Percentiles rank a stretch among this genome's conserved stretches.
phyloP scores from a whole-genome alignment of 2,888 invertebrate genomes.

The Conus canariensis region DNA sequence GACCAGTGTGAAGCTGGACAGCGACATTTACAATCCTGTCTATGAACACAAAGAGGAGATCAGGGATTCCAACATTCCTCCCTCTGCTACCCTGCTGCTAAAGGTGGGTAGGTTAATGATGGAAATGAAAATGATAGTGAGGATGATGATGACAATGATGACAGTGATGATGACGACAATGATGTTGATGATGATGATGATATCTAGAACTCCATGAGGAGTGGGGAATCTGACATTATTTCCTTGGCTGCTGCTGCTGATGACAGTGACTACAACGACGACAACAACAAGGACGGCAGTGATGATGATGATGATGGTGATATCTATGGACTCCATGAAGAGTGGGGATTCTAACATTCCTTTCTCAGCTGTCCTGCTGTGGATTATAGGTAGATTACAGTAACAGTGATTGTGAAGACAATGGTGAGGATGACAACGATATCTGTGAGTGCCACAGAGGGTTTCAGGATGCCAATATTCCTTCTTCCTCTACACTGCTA shows the following conservation, averaged over 20 bases:
- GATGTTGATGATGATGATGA: not conserved
- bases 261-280: too few species aligned
- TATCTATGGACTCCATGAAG: too few species aligned
- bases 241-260: too few species aligned
- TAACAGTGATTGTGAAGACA: not conserved
- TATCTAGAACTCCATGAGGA: too few species aligned
- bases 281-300: too few species aligned
- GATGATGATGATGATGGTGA: too few species aligned
- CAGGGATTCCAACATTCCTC: slow-evolving; percentile 73
- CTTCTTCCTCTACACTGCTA: too few species aligned
- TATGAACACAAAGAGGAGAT: slow-evolving; percentile 74
- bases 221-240: too few species aligned
- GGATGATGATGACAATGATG: not conserved
- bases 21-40: slow-evolving; percentile 76
- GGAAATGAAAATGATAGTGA: not conserved
- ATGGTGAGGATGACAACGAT: not conserved
- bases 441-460: not conserved
- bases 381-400: not conserved
- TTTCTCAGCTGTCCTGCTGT: too few species aligned
- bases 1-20: slow-evolving; percentile 71
- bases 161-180: not conserved
- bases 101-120: slow-evolving; percentile 63
- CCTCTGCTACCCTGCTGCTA: slow-evolving; percentile 74
- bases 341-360: too few species aligned
- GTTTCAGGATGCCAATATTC: too few species aligned